Percentiles rank a stretch among this genome's conserved stretches.
Conservation (phyloP, 2,888 invertebrate species). For the Pachycephus smyrnensis region DNA sequence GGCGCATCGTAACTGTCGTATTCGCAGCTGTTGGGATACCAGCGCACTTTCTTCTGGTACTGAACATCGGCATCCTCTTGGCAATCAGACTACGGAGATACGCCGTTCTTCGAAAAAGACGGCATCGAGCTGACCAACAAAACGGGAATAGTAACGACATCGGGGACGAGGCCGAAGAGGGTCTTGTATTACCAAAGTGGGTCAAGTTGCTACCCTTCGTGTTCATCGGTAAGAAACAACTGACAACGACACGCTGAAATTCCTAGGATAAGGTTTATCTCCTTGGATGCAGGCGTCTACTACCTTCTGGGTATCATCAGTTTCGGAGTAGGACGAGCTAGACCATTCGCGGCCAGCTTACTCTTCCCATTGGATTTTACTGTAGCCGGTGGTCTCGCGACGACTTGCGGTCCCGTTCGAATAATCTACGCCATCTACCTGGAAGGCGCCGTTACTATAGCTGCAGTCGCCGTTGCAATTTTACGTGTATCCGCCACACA, state of each 20-base stretch:
- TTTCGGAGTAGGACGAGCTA: slow-evolving; percentile 73
- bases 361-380: slow-evolving; percentile 80
- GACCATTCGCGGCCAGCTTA: slow-evolving; percentile 69
- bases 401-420: slow-evolving; percentile 71
- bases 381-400: slow-evolving; percentile 76
- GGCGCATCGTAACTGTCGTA: slow-evolving; percentile 73
- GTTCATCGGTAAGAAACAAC: slow-evolving; percentile 45
- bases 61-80: slow-evolving; percentile 70
- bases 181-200: slow-evolving; percentile 54
- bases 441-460: slow-evolving; percentile 75
- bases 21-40: slow-evolving; percentile 78
- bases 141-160: slow-evolving; percentile 30
- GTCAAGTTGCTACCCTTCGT: slow-evolving; percentile 55
- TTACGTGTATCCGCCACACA: slow-evolving; percentile 72
- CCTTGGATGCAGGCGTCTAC: slow-evolving; percentile 63
- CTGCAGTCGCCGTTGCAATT: slow-evolving; percentile 73
- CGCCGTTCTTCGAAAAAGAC: slow-evolving; percentile 53
- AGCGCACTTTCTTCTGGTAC: slow-evolving; percentile 73
- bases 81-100: slow-evolving; percentile 68
- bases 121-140: slow-evolving; percentile 9
- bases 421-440: slow-evolving; percentile 77
- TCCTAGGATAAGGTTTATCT: neutral
- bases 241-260: neutral
- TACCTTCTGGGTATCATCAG: slow-evolving; percentile 72
- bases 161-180: slow-evolving; percentile 36